Percentiles rank a stretch among this genome's conserved stretches.
Evolutionary conservation across 2,888 invertebrate genomes (phyloP).

Genomic region (Pherbina coryleti): DNA sequence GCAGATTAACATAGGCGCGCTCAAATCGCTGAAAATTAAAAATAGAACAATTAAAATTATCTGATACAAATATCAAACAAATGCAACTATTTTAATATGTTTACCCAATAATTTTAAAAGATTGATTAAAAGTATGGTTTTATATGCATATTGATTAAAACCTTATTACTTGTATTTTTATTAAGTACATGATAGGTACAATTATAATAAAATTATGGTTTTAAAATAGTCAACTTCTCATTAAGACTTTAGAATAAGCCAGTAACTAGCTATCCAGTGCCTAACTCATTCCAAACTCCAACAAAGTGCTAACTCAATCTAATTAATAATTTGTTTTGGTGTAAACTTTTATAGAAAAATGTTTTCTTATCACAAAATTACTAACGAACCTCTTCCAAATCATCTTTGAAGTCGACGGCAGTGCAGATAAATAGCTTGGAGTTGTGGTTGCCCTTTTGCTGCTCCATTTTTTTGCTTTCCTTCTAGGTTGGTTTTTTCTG

Average conservation of each 20-base stretch:
- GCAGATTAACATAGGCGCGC: conserved; percentile 83
- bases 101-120: not conserved
- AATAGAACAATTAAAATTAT: not conserved
- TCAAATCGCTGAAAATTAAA: conserved; percentile 83
- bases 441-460: conserved; percentile 57
- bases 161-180: no score
- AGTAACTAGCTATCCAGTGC: no score
- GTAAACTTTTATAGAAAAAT: not conserved
- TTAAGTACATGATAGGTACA: no score
- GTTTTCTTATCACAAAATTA: not conserved
- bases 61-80: not conserved
- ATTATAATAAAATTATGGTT: no score
- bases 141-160: not conserved
- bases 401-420: conserved; percentile 89
- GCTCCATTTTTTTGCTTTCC: conserved; percentile 60
- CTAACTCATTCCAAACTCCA: no score
- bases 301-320: not conserved
- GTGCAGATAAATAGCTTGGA: conserved; percentile 86
- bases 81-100: not conserved
- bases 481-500: not conserved
- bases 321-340: not conserved
- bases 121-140: not conserved
- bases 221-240: no score
- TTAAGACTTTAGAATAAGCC: no score
- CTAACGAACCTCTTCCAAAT: conserved; percentile 84